phyloP scores from a whole-genome alignment of 1,140 invertebrate species.

The Penaeus indicus region DNA sequence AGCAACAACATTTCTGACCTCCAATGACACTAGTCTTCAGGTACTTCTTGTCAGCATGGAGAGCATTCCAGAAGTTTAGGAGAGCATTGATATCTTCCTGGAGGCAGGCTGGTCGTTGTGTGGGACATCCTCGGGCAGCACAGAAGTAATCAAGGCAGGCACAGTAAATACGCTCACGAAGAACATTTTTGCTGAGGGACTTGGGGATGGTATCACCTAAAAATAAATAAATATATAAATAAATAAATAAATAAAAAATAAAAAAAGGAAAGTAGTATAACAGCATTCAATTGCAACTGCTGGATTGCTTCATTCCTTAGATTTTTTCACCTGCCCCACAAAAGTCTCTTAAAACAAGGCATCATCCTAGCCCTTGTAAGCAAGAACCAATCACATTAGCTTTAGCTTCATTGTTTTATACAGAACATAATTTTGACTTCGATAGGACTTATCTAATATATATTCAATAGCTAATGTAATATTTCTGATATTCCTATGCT shows the following conservation, averaged over 20 bases:
- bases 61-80: slow-evolving; percentile 95
- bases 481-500: no score
- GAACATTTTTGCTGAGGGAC: slow-evolving; percentile 90
- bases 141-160: slow-evolving; percentile 97
- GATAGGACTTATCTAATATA: no score
- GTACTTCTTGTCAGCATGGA: slow-evolving; percentile 98
- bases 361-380: no score
- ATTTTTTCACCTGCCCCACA: no score
- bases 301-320: no score
- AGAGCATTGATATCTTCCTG: slow-evolving; percentile 90
- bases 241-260: slow-evolving; percentile 19
- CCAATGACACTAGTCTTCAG: slow-evolving; percentile 78
- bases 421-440: no score
- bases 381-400: no score
- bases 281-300: no score
- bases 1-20: slow-evolving; percentile 25
- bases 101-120: slow-evolving; percentile 75
- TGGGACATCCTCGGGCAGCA: slow-evolving; percentile 85
- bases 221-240: neutral
- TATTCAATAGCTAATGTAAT: no score
- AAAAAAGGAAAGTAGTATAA: neutral
- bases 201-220: slow-evolving; percentile 70
- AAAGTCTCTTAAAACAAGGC: no score
- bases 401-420: no score
- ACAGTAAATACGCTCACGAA: slow-evolving; percentile 94